These are phyloP conservation scores for Pangasius sanitwongsei DNA, from an alignment of 2,797 vertebrate genomes.

Conservation along the genomic window DNA sequence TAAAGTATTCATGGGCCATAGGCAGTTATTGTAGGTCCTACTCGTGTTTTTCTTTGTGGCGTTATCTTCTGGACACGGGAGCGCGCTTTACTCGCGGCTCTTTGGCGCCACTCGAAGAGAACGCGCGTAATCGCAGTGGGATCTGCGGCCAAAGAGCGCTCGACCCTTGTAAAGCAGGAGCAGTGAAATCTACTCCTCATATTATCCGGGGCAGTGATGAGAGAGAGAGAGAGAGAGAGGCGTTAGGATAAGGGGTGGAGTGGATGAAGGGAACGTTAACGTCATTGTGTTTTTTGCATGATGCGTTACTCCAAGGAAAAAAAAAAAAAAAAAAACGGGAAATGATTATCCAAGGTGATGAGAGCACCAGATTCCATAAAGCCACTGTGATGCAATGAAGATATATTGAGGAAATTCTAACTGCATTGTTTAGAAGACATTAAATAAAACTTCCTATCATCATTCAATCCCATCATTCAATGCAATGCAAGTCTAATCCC, in stretches of 20 bases:
- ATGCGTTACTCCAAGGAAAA: neutral
- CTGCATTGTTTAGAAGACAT: conserved; percentile 53
- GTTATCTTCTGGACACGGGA: conserved; percentile 50
- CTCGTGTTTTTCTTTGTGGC: conserved; percentile 33
- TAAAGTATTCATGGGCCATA: conserved; percentile 53
- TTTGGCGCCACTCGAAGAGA: conserved; percentile 93
- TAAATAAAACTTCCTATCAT: conserved; percentile 67
- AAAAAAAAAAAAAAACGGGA: neutral
- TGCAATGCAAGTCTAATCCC: conserved; percentile 71
- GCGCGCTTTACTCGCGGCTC: conserved; percentile 77
- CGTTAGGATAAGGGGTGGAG: conserved; percentile 13
- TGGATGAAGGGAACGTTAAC: neutral
- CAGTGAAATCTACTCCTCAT: conserved; percentile 51
- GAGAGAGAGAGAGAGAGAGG: neutral
- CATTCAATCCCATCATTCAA: conserved; percentile 60
- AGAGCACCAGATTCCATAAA: neutral
- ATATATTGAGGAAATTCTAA: conserved; percentile 21
- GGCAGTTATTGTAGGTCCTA: conserved; percentile 31
- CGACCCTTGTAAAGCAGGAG: conserved; percentile 47
- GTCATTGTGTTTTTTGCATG: neutral
- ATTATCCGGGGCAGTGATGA: conserved; percentile 60
- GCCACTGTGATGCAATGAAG: neutral
- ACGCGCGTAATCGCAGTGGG: conserved; percentile 73
- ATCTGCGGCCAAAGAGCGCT: conserved; percentile 59
- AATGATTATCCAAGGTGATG: neutral